Evolutionary conservation across 2,113 vertebrate species (phyloP).

Genomic region (Macaca nemestrina): DNA sequence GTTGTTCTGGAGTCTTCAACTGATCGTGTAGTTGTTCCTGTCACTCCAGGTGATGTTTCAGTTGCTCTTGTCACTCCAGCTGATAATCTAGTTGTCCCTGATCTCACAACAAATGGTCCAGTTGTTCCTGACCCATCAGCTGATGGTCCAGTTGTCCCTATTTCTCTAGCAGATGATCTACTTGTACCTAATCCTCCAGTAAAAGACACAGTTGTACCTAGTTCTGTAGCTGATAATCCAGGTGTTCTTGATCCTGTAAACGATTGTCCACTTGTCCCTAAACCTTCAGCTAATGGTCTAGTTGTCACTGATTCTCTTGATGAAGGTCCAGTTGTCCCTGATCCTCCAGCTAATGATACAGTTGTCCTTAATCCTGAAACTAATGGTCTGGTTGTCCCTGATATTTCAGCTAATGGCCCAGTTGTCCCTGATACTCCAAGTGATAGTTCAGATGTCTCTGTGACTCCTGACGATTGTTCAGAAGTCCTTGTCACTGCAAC

Average conservation of each 20-base stretch:
- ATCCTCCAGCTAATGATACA: neutral
- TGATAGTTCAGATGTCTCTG: neutral
- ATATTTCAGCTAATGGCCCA: too few species aligned
- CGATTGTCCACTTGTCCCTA: neutral
- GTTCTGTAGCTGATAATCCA: neutral
- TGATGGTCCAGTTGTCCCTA: too few species aligned
- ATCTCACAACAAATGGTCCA: accelerated
- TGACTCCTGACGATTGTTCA: neutral
- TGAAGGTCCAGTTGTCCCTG: neutral
- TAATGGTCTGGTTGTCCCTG: neutral
- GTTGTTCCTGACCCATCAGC: accelerated
- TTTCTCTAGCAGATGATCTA: neutral
- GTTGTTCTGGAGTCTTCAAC: neutral
- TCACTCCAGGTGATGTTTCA: too few species aligned
- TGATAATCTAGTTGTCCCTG: neutral
- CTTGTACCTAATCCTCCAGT: neutral
- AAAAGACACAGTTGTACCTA: neutral
- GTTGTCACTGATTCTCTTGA: neutral
- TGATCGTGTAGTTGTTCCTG: neutral
- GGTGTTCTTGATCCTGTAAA: neutral
- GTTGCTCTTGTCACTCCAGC: neutral
- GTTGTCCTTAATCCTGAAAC: neutral
- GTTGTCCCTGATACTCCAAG: neutral
- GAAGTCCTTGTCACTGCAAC: neutral
- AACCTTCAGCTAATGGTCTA: neutral